A percentile compares a stretch with the other conserved stretches of the same genome.
These are phyloP conservation scores for Catharus ustulatus DNA, from an alignment of 2,797 vertebrate species.

Conservation along the genomic window DNA sequence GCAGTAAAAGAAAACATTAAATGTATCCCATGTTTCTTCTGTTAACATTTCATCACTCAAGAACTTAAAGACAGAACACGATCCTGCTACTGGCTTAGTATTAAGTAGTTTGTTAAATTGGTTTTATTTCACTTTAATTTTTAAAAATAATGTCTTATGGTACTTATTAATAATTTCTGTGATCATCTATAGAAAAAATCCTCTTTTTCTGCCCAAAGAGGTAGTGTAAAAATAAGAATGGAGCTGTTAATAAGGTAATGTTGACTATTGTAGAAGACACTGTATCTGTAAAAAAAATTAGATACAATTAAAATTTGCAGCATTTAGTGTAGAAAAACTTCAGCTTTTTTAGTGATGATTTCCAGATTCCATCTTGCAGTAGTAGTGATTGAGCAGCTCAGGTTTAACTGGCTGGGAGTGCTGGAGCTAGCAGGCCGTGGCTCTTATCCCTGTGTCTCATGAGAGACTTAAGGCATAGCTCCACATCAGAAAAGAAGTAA, in stretches of 20 bases:
- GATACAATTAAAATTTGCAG: not conserved
- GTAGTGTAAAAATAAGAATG: not conserved
- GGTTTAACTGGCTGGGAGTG: not conserved
- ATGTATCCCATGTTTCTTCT: not conserved
- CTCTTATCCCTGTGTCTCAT: not conserved
- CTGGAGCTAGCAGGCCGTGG: not conserved
- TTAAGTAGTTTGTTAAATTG: not conserved
- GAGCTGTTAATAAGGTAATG: not conserved
- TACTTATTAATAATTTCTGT: not conserved
- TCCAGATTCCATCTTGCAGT: not conserved
- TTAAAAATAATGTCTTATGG: not conserved
- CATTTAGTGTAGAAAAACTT: not conserved
- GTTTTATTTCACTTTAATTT: not conserved
- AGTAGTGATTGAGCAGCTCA: not conserved
- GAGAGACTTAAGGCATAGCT: not conserved
- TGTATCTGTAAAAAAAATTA: not conserved
- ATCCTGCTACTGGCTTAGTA: not conserved
- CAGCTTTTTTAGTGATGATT: not conserved
- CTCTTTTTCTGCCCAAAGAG: accelerated
- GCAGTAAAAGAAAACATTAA: not conserved
- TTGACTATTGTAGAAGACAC: not conserved
- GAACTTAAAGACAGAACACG: not conserved
- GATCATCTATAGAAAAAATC: not conserved
- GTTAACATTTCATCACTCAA: not conserved
- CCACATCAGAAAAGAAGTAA: not conserved